Evolutionary conservation across 2,797 vertebrate genomes (phyloP), one percentile per base, ranked within the genome.

Genomic region (Taeniopygia guttata): DNA sequence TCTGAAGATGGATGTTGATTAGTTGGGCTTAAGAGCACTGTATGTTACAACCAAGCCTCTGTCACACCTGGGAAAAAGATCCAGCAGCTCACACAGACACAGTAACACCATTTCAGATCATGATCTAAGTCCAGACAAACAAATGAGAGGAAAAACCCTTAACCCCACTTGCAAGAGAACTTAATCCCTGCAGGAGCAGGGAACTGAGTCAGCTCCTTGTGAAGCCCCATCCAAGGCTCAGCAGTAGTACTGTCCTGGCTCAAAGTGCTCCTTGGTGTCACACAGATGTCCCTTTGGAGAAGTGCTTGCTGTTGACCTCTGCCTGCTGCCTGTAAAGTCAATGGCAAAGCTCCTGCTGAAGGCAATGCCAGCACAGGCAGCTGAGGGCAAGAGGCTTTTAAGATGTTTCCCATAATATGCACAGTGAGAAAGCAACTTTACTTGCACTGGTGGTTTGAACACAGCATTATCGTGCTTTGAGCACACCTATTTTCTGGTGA

Each of bases 401-500:
- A 70, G 42, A 55, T 0, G 3, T 42, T 52, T 7, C 42, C 56
- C 14, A 18, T 77, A 68, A 79, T 25, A 75, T 5, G 54, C 90
- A 51, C 34, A 30, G 89, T 4, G 13, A 93, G 94, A 93, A 92
- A 72, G 26, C 48, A 81, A 80, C 94, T 93, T 79, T 25, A 38
- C 17, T 78, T 73, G 69, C 74, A n/a, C 74, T 0, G 0, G 72
- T 90, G 66, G 74, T 70, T 75, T 89, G 88, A 94, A 58, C 19
- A 84, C 87, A 92, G 46, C 48, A 68, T 87, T 46, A 70, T 68
- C 62, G 67, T 80, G 72, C 89, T 87, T 83, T 93, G 78, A 95
- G 92, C 82, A 93, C 73, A 93, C 84, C 90, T 91, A 82, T 95
- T 91, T 95, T 90, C 91, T 83, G 76, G 83, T 87, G 85, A 95